Conservation (phyloP, 1,140 invertebrate genomes). For the Drosophila carrolli region DNA sequence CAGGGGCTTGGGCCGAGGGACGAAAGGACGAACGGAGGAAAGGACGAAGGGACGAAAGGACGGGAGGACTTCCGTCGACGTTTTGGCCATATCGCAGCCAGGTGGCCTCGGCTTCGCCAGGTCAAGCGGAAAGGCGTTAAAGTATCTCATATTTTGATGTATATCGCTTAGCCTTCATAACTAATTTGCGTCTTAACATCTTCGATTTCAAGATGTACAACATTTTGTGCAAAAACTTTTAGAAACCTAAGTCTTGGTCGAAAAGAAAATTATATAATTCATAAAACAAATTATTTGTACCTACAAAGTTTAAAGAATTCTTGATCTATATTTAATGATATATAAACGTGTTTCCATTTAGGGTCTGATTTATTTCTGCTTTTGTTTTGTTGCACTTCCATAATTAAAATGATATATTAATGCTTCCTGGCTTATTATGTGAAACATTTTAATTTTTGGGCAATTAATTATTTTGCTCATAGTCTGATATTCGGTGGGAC, state of each 20-base stretch:
- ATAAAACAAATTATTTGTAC: no score
- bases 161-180: constrained; percentile 35
- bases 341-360: not conserved
- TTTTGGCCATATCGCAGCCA: constrained; percentile 58
- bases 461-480: constrained; percentile 31
- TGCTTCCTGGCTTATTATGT: constrained; percentile 58
- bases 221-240: no score
- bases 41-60: not conserved
- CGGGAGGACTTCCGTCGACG: constrained; percentile 8
- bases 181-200: constrained; percentile 32
- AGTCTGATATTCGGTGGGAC: constrained; percentile 23
- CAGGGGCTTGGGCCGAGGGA: constrained; percentile 3
- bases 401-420: constrained; percentile 66
- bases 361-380: constrained; percentile 2
- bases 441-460: constrained; percentile 45
- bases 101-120: constrained; percentile 30
- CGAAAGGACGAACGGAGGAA: not conserved
- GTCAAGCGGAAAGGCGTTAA: constrained; percentile 57
- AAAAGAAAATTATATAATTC: no score
- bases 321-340: no score
- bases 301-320: no score
- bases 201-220: not conserved
- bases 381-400: constrained; percentile 14
- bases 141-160: constrained; percentile 15
- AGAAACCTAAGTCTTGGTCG: no score